phyloP scores from a whole-genome alignment of 2,888 invertebrate species.

The Luffia ferchaultella region DNA sequence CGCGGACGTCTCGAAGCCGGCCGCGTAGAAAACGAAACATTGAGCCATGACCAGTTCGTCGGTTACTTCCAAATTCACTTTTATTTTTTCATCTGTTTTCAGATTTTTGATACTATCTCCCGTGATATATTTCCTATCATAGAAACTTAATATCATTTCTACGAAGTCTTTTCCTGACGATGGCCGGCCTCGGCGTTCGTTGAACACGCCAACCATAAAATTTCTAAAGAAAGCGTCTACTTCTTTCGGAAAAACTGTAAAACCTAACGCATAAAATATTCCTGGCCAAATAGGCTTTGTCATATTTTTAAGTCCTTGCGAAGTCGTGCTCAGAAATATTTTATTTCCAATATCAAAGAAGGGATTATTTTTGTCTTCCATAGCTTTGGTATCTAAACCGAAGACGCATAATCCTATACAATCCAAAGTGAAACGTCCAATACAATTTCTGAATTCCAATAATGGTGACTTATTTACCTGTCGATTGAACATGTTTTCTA shows the following conservation, averaged over 20 bases:
- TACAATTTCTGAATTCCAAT: conserved; percentile 23
- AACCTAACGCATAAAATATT: conserved; percentile 31
- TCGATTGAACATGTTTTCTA: conserved; percentile 28
- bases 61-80: conserved; percentile 24
- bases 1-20: conserved; percentile 37
- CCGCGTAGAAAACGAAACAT: conserved; percentile 48
- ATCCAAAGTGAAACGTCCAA: conserved; percentile 36
- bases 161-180: conserved; percentile 32
- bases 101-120: conserved; percentile 30
- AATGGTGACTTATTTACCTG: conserved; percentile 16
- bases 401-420: conserved; percentile 34
- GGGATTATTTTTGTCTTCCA: conserved; percentile 22
- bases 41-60: conserved; percentile 45
- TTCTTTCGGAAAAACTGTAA: conserved; percentile 22
- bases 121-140: conserved; percentile 22
- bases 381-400: conserved; percentile 32
- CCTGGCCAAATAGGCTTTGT: conserved; percentile 31
- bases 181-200: conserved; percentile 24
- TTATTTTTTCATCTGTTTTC: conserved; percentile 7
- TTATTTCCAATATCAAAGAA: conserved; percentile 24
- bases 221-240: conserved; percentile 25
- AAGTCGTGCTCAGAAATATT: conserved; percentile 24
- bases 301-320: conserved; percentile 22
- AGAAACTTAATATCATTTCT: conserved; percentile 30
- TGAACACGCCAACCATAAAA: conserved; percentile 24